A percentile compares a stretch with the other conserved stretches of the same genome.
These are phyloP conservation scores for Tipula confusa DNA, from an alignment of 2,888 invertebrate species.

Conservation along the genomic window DNA sequence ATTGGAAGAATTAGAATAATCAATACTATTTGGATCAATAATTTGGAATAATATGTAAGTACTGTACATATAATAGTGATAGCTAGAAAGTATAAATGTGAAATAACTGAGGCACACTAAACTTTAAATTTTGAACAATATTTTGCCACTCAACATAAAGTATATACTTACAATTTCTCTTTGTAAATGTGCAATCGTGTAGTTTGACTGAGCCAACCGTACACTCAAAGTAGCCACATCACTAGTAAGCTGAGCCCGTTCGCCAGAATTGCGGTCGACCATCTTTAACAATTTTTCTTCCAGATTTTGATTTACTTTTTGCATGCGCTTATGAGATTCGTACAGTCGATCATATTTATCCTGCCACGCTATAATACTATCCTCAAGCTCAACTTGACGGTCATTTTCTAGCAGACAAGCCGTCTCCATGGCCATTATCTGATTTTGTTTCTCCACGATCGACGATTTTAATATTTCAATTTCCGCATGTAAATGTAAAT, in stretches of 20 bases:
- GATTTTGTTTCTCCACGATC: conserved; percentile 73
- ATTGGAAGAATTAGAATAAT: too few relatives aligned
- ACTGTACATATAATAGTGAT: too few relatives aligned
- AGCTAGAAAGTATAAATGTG: too few relatives aligned
- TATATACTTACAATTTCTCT: conserved; percentile 71
- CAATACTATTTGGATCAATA: too few relatives aligned
- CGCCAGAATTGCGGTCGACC: conserved; percentile 87
- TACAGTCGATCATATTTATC: conserved; percentile 90
- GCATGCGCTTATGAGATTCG: conserved; percentile 89
- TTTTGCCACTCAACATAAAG: too few relatives aligned
- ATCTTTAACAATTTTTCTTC: conserved; percentile 90
- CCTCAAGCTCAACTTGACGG: conserved; percentile 71
- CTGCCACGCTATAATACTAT: conserved; percentile 81
- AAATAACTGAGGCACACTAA: too few relatives aligned
- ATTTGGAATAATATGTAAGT: too few relatives aligned
- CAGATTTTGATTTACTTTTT: conserved; percentile 89
- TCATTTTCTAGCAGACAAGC: conserved; percentile 78
- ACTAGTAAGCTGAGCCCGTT: conserved; percentile 79
- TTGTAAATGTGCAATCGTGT: conserved; percentile 74
- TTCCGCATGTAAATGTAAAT: conserved; percentile 76
- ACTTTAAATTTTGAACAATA: too few relatives aligned
- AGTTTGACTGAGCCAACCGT: conserved; percentile 78
- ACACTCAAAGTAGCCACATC: conserved; percentile 82
- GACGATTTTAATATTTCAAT: conserved; percentile 81
- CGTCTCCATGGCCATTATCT: conserved; percentile 80